Evolutionary conservation across 2,797 vertebrate genomes (phyloP), one percentile per base, ranked within the genome.

Genomic region (Scomberomorus guttatus): DNA sequence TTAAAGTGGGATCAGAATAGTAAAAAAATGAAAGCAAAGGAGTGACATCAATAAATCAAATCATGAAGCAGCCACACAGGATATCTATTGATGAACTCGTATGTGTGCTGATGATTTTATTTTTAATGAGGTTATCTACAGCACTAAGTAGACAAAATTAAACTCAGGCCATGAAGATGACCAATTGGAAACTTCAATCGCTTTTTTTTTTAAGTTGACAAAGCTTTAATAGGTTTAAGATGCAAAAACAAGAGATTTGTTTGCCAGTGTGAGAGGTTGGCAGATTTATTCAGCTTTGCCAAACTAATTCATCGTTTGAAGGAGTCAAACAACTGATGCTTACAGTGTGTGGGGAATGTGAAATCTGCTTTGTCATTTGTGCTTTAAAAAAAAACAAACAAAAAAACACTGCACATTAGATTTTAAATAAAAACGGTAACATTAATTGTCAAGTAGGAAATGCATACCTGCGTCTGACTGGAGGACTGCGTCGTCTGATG

Each of bases 391-490:
- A n/a, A n/a, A n/a, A n/a, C n/a, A n/a, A n/a, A n/a, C n/a, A n/a
- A 62, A 62, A 70, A 18, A 42, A 62, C 39, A 77, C 34, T 74
- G 44, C 50, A 79, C 73, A 51, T 64, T 29, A 80, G 34, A 77
- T 25, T 55, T 9, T 67, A 37, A 65, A 68, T 61, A 79, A 51
- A 69, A 37, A 54, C 1, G 34, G 18, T 42, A n/a, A 77, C 57
- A 51, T 10, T 0, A 52, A 55, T 54, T 2, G 12, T 77, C 15
- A 59, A 46, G 24, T 42, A 32, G 22, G 15, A 73, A 66, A 75
- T 12, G 4, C 60, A 90, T 98, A 99, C 98, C 98, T 97, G 95
- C 97, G 97, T 14, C 97, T 96, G 57, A 96, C 95, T 22, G 96
- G 94, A 82, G 98, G 97, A 93, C 98, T 99, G 44, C 93, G 91